Conservation (phyloP, 2,797 vertebrate species). For the Enoplosus armatus region DNA sequence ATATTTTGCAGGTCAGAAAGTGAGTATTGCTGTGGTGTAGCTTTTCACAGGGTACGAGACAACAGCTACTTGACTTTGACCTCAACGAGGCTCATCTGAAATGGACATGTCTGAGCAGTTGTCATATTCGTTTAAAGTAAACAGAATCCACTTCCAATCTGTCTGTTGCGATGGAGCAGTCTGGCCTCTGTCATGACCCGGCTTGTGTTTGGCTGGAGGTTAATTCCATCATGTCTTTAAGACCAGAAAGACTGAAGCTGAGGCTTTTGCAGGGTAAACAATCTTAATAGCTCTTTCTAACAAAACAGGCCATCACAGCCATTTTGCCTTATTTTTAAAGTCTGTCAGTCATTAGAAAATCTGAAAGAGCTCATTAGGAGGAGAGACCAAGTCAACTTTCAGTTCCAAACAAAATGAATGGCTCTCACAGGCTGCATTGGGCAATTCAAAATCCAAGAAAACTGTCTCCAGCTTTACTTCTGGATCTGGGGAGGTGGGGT, state of each 20-base stretch:
- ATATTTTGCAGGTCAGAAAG: constrained; percentile 29
- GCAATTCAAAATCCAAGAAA: constrained; percentile 66
- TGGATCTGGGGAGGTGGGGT: constrained; percentile 67
- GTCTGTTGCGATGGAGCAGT: constrained; percentile 65
- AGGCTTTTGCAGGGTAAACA: constrained; percentile 42
- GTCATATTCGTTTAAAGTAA: constrained; percentile 66
- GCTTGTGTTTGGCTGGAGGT: constrained; percentile 60
- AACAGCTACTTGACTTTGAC: constrained; percentile 68
- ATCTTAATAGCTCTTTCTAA: constrained; percentile 44
- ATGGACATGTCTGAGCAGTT: constrained; percentile 45
- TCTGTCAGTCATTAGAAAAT: constrained; percentile 40
- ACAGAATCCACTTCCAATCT: constrained; percentile 56
- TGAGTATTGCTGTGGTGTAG: constrained; percentile 11
- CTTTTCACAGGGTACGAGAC: constrained; percentile 11
- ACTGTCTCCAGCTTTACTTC: constrained; percentile 63
- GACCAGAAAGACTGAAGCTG: constrained; percentile 40
- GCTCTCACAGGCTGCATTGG: constrained; percentile 50
- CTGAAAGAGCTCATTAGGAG: constrained; percentile 36
- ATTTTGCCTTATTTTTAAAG: constrained; percentile 43
- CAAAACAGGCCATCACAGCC: constrained; percentile 25
- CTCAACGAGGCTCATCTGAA: constrained; percentile 39
- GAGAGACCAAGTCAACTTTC: constrained; percentile 36
- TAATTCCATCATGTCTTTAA: constrained; percentile 58
- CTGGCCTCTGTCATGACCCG: constrained; percentile 71
- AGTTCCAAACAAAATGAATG: constrained; percentile 55